Conservation (phyloP, 2,888 invertebrate genomes). For the Phragmatobia fuliginosa region DNA sequence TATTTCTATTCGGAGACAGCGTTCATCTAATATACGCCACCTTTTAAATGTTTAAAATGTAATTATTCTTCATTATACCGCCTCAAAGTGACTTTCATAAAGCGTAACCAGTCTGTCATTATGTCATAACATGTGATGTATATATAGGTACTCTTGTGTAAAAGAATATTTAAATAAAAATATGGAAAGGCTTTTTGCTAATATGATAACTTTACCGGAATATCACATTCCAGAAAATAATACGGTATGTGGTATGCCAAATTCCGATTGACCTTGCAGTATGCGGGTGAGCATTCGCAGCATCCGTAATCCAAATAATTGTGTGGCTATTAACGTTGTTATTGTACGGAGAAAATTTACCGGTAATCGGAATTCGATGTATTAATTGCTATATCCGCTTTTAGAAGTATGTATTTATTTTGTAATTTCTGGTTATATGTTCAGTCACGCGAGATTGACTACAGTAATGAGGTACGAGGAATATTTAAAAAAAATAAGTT, state of each 20-base stretch:
- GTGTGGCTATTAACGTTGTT: not conserved
- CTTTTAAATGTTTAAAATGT: not conserved
- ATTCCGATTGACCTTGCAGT: not conserved
- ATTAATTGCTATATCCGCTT: not conserved
- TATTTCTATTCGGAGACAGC: not conserved
- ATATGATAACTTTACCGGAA: not conserved
- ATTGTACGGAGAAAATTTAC: not conserved
- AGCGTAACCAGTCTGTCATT: no score
- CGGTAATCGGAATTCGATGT: not conserved
- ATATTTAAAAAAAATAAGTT: no score
- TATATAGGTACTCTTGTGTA: not conserved
- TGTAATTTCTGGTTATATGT: not conserved
- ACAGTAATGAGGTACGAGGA: not conserved
- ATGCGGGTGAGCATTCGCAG: not conserved
- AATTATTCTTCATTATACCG: not conserved
- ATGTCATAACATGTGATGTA: not conserved
- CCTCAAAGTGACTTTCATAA: not conserved
- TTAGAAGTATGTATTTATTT: not conserved
- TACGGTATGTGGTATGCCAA: constrained; percentile 1
- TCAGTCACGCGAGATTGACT: not conserved
- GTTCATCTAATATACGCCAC: no score
- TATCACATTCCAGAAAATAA: not conserved
- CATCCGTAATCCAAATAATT: not conserved
- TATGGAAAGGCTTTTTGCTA: not conserved
- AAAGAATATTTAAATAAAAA: not conserved